These are phyloP conservation scores for Melanostoma scalare DNA, from an alignment of 2,888 invertebrate genomes.

Conservation along the genomic window DNA sequence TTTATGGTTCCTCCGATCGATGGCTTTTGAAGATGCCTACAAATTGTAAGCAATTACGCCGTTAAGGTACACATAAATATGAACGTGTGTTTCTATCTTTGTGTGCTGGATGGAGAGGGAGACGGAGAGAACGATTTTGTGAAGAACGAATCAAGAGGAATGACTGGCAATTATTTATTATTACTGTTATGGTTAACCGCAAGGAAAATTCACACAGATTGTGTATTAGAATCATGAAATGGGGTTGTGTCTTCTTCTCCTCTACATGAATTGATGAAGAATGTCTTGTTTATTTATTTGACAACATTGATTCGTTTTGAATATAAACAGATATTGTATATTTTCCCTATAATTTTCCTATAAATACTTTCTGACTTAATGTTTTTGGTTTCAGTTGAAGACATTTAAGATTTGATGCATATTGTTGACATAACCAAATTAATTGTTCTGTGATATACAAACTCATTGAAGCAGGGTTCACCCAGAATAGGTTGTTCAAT, in stretches of 20 bases:
- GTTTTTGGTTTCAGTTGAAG: conserved; percentile 5
- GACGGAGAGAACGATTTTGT: conserved; percentile 16
- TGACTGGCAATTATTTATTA: conserved; percentile 70
- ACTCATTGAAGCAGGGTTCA: too few relatives aligned
- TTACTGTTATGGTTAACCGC: conserved; percentile 63
- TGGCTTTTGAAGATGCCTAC: conserved; percentile 69
- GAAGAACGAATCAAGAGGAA: conserved; percentile 31
- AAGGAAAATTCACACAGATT: conserved; percentile 68
- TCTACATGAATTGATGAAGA: conserved; percentile 53
- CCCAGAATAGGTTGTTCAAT: too few relatives aligned
- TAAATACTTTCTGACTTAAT: neutral
- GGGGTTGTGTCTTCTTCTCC: conserved; percentile 9
- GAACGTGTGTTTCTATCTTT: conserved; percentile 35
- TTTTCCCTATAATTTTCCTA: neutral
- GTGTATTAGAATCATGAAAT: conserved; percentile 37
- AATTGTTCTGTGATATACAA: too few relatives aligned
- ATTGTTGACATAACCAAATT: neutral
- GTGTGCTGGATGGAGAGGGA: conserved; percentile 10
- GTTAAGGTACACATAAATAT: conserved; percentile 32
- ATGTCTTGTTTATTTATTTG: conserved; percentile 61
- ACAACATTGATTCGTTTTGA: conserved; percentile 54
- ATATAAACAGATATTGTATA: conserved; percentile 2
- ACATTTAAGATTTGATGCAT: conserved; percentile 27
- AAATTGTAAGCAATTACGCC: conserved; percentile 68
- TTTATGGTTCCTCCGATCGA: conserved; percentile 49